Conservation (phyloP, 1,140 invertebrate species). For the Drosophila quadrilineata region DNA sequence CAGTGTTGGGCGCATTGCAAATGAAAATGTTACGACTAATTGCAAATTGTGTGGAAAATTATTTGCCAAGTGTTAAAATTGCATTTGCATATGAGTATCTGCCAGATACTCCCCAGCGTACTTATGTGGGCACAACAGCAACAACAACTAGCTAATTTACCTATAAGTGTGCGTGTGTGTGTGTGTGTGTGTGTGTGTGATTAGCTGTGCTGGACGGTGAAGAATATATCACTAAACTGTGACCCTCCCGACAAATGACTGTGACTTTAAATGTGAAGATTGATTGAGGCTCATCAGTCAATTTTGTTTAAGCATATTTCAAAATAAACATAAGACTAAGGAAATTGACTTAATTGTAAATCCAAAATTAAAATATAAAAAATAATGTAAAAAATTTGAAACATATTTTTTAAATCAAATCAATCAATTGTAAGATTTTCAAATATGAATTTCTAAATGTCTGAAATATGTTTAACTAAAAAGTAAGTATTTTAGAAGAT, state of each 20-base stretch:
- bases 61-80: constrained; percentile 58
- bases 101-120: not conserved
- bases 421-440: no score
- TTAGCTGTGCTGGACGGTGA: not conserved
- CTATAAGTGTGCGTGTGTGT: no score
- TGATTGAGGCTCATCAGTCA: not conserved
- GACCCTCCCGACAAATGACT: not conserved
- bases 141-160: no score
- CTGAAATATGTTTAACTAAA: no score
- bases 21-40: constrained; percentile 68
- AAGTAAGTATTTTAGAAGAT: no score
- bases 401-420: no score
- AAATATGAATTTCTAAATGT: no score
- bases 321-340: no score
- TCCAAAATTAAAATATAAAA: no score
- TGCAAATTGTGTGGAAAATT: constrained; percentile 77
- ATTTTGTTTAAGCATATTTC: not conserved
- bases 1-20: no score
- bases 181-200: not conserved
- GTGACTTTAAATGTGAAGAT: not conserved
- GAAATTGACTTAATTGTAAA: not conserved
- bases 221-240: not conserved
- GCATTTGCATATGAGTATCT: constrained; percentile 54
- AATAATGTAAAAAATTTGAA: no score
- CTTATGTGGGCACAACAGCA: constrained; percentile 17